Conservation (phyloP, 2,888 invertebrate genomes). For the Crepidodera aurea region DNA sequence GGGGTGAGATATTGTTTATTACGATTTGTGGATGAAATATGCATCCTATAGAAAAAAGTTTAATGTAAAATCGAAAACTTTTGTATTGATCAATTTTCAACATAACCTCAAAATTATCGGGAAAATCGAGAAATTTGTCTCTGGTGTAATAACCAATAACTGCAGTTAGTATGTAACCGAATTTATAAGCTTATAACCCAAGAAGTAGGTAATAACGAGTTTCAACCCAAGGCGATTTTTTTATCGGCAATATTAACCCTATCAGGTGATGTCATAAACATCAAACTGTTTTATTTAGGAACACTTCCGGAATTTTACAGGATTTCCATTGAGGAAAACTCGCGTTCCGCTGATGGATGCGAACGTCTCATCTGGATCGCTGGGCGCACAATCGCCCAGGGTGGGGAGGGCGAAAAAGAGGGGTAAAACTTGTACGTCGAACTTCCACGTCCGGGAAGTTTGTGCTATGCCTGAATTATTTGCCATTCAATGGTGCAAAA, state of each 20-base stretch:
- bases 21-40: no score
- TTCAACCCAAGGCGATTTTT: neutral
- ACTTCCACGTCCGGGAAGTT: constrained; percentile 19
- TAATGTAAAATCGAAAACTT: no score
- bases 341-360: constrained; percentile 3
- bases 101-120: no score
- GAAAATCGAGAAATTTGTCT: no score
- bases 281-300: neutral
- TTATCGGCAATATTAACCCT: neutral
- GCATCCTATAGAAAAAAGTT: no score
- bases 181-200: no score
- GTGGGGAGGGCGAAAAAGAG: neutral
- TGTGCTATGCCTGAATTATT: constrained; percentile 10
- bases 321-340: neutral
- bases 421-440: constrained; percentile 3
- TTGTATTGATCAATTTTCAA: no score
- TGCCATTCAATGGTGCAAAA: constrained; percentile 13
- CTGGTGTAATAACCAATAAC: no score
- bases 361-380: neutral
- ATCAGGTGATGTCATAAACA: neutral
- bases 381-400: neutral
- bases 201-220: no score
- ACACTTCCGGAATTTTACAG: neutral
- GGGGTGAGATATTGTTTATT: no score
- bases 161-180: no score